Evolutionary conservation across 2,113 vertebrate genomes (phyloP).

Genomic region (Peromyscus californicus): DNA sequence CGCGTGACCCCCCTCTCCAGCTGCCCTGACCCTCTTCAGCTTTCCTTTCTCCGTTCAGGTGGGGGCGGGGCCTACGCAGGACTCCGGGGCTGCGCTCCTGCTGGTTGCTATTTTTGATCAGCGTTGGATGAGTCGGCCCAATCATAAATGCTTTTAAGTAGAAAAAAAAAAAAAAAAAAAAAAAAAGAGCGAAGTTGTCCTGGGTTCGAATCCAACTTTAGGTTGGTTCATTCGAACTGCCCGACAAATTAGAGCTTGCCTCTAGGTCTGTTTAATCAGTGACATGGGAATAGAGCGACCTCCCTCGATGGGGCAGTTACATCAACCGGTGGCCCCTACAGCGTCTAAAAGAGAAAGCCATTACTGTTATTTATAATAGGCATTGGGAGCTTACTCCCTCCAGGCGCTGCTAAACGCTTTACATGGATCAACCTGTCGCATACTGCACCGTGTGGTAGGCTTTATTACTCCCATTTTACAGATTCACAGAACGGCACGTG

Average conservation of each 20-base stretch:
- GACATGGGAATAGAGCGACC: fast-evolving
- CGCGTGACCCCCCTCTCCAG: conserved; percentile 1
- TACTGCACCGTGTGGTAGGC: not conserved
- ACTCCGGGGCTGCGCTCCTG: not conserved
- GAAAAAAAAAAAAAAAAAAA: not conserved
- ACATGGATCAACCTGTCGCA: not conserved
- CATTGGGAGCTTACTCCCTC: not conserved
- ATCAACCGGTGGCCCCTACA: not conserved
- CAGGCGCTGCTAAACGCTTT: not conserved
- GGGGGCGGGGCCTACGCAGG: not conserved
- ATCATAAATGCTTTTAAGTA: too few species aligned
- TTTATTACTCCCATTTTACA: conserved; percentile 64
- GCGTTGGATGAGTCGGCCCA: not conserved
- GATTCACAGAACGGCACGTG: not conserved
- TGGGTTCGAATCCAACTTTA: not conserved
- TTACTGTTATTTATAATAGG: not conserved
- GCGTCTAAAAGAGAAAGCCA: not conserved
- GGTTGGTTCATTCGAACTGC: not conserved
- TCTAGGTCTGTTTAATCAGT: not conserved
- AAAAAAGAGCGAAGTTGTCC: not conserved
- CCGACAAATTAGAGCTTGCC: not conserved
- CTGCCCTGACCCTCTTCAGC: not conserved
- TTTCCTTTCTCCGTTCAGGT: not conserved
- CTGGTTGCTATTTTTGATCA: conserved; percentile 31
- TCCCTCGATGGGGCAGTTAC: not conserved